Conservation (phyloP, 2,888 invertebrate species). For the Drosophila eohydei region DNA sequence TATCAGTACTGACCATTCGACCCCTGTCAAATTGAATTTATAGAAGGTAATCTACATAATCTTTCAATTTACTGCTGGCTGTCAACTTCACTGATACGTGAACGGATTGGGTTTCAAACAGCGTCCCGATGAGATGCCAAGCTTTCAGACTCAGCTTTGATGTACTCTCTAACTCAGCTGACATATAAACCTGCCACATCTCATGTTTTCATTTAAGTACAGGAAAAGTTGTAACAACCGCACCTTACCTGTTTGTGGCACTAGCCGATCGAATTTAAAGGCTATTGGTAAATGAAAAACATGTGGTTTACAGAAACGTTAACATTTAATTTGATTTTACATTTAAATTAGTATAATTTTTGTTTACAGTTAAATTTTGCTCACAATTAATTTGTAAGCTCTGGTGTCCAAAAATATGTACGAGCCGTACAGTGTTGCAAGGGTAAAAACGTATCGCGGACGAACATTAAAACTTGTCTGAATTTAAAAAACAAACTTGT, state of each 20-base stretch:
- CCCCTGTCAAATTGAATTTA: slow-evolving; percentile 14
- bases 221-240: slow-evolving; percentile 10
- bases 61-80: slow-evolving; percentile 53
- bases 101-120: slow-evolving; percentile 35
- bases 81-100: slow-evolving; percentile 43
- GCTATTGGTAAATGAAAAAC: background rate
- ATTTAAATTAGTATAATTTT: slow-evolving; percentile 8
- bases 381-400: slow-evolving; percentile 9
- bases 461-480: slow-evolving; percentile 5
- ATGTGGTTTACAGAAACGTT: background rate
- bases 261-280: background rate
- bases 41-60: slow-evolving; percentile 41
- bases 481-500: background rate
- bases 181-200: background rate
- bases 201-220: background rate
- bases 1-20: slow-evolving; percentile 16
- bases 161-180: slow-evolving; percentile 37
- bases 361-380: slow-evolving; percentile 27
- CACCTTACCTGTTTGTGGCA: background rate
- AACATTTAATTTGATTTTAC: slow-evolving; percentile 7
- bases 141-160: slow-evolving; percentile 24
- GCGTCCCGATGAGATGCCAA: slow-evolving; percentile 46
- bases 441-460: slow-evolving; percentile 1
- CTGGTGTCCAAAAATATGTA: background rate
- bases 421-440: background rate